Base-by-base conservation (phyloP, 2,113 vertebrate species). In the Tor tambroides region DNA sequence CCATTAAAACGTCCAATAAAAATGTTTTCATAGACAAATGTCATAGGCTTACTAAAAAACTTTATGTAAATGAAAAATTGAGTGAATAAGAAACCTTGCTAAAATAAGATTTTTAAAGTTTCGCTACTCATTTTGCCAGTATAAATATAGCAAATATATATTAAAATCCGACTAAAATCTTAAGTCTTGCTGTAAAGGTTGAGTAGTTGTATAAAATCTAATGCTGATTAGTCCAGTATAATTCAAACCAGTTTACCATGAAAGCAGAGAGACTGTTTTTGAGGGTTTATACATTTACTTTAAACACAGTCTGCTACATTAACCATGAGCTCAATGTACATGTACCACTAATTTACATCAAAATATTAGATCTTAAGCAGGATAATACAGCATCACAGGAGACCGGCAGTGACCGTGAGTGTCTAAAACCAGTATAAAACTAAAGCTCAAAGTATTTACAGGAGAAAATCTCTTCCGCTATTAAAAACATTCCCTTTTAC, bases 401-500 rank as follows among this genome's bases (percentile, higher is more conserved):
- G 12, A 30, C 4, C 26, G 23, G 65, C 30, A 71, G 30, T 9
- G 30, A 35, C 35, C 67, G 11, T 0, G 32, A 72, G 32, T 38
- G 43, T 35, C 49, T 35, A 54, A 54, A 59, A 80, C 11, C n/a
- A 65, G 75, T 87, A 87, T 32, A 89, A 83, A 89, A 83, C 80
- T 76, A 83, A 86, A 61, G 38, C 9, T 78, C 23, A 84, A 71
- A 30, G 32, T 75, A 84, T 86, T 88, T 83, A 86, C 72, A 86
- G 43, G n/a, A 63, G 82, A 85, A 32, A 82, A 26, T 41, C 12
- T 30, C 30, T 74, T 82, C 2, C 4, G 19, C 30, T 71, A 72
- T 72, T 41, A 10, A 35, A 86, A 30, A n/a, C 14, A 23, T 61
- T 86, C 75, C 77, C 77, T 86, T 86, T 74, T 72, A 80, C 51